A percentile compares a stretch with the other conserved stretches of the same genome.
Conservation (phyloP, 2,113 vertebrate genomes). For the Mobula birostris region DNA sequence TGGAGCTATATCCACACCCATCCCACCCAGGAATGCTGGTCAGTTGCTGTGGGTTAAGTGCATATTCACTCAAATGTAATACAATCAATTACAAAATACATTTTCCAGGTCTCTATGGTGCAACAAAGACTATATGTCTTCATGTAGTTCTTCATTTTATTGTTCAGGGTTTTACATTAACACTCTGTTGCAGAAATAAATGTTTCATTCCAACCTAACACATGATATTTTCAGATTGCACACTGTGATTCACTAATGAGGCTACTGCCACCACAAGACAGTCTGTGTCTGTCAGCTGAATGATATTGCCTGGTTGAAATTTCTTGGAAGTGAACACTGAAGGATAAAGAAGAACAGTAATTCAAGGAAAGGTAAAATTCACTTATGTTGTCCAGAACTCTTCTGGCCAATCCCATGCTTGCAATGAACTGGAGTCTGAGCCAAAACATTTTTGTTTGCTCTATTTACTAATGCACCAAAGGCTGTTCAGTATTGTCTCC, state of each 20-base stretch:
- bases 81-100: neutral
- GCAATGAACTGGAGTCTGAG: neutral
- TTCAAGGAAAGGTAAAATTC: neutral
- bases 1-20: neutral
- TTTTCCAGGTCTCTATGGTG: neutral
- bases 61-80: neutral
- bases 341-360: neutral
- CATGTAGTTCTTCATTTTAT: neutral
- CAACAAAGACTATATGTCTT: neutral
- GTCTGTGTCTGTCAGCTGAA: slow-evolving; percentile 11
- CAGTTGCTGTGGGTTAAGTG: neutral
- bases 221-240: slow-evolving; percentile 4
- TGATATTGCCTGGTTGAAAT: neutral
- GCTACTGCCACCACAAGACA: neutral
- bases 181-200: slow-evolving; percentile 17
- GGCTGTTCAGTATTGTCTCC: no score
- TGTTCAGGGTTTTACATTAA: neutral
- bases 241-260: neutral
- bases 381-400: neutral
- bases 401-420: no score
- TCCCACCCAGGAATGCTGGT: neutral
- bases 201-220: slow-evolving; percentile 25
- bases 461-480: no score
- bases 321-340: neutral
- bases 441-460: no score